Percentiles rank a stretch among this genome's conserved stretches.
Evolutionary conservation across 2,888 invertebrate genomes (phyloP).

Genomic region (Electrophaes corylata): DNA sequence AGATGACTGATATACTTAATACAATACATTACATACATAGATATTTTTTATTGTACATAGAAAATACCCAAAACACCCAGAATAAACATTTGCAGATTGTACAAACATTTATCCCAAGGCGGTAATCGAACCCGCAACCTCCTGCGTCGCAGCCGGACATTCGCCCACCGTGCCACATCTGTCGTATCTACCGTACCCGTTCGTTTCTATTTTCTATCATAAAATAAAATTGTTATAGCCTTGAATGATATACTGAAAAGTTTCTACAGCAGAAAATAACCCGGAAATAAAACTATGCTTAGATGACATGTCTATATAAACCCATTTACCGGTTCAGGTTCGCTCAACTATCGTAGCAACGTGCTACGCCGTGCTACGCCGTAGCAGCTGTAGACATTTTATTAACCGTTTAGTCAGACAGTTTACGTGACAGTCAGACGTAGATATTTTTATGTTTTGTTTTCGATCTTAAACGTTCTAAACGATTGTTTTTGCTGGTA

Average conservation of each 20-base stretch:
- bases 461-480: slow-evolving; percentile 24
- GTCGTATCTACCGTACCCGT: too few species aligned
- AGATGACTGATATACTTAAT: too few species aligned
- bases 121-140: too few species aligned
- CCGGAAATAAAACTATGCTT: neutral
- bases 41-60: too few species aligned
- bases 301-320: slow-evolving; percentile 26
- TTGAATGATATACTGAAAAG: neutral
- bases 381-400: slow-evolving; percentile 60
- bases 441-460: slow-evolving; percentile 43
- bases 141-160: too few species aligned
- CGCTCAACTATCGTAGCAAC: slow-evolving; percentile 54
- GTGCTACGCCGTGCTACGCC: slow-evolving; percentile 50
- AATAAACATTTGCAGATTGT: too few species aligned
- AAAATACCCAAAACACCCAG: too few species aligned
- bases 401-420: slow-evolving; percentile 55
- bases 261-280: neutral
- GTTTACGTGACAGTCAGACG: slow-evolving; percentile 46
- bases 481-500: slow-evolving; percentile 1
- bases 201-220: too few species aligned
- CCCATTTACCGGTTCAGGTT: slow-evolving; percentile 39
- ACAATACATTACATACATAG: too few species aligned
- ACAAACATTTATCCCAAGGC: too few species aligned
- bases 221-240: too few species aligned
- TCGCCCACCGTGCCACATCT: too few species aligned